Base-by-base conservation (phyloP, 2,888 invertebrate species). In the Papilio elwesi region DNA sequence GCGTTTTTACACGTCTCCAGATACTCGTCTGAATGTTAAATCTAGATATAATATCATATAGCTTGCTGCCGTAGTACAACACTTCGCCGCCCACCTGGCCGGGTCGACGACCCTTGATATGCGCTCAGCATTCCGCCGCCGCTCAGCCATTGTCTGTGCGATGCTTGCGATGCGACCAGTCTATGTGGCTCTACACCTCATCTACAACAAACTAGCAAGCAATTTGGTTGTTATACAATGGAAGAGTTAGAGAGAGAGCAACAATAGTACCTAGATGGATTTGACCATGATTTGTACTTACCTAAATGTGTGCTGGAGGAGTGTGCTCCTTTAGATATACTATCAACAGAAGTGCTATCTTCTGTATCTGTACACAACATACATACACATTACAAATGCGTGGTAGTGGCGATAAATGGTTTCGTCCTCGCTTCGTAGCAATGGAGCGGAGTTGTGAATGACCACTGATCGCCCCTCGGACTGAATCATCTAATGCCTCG, bases 91-190 rank as follows among this genome's bases (percentile, higher is more conserved):
- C 55, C 70, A 70, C 64, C 70, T 70, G 64, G 48, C 53, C 38
- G 63, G 70, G 64, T 64, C 70, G 53, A 55, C 64, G 70, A 65
- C 64, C 53, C 43, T 49, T 47, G 53, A 64, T 53, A 51, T 62
- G 64, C 55, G 51, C 53, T 53, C 48, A 52, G 48, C 55, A 65
- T 70, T 63, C 64, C 69, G 16, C 15, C 63, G 49, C 48, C 49
- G 51, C 57, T 26, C n/a, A 38, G 13, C 43, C 52, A 64, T 70
- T 70, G 70, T 70, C 64, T 43, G 47, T 16, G 8, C 43, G 67
- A 6, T 49, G 63, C 49, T 36, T 13, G 49, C 13, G 64, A 49
- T 64, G 26, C 4, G 26, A 4, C 26, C 26, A 26, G 26, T 26
- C 26, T 26, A 2, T 26, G 4, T n/a, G n/a, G n/a, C n/a, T n/a